Percentiles rank a stretch among this genome's conserved stretches.
Evolutionary conservation across 2,113 vertebrate genomes (phyloP).

Genomic region (Rana temporaria): DNA sequence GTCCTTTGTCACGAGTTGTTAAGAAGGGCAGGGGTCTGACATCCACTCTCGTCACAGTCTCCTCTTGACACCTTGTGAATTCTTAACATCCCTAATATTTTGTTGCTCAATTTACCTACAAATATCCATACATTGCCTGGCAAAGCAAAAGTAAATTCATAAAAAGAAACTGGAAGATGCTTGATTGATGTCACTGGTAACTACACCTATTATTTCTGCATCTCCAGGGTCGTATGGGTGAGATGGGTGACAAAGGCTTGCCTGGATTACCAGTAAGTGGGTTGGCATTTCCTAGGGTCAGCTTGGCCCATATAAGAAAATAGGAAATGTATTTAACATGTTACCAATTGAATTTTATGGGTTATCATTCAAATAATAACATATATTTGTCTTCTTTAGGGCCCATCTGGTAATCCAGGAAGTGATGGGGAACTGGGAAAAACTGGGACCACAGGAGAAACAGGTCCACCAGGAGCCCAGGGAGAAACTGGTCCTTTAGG

Average conservation of each 20-base stretch:
- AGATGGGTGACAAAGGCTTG: constrained; percentile 77
- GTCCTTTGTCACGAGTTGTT: too few relatives aligned
- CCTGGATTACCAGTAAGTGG: constrained; percentile 78
- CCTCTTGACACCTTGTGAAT: too few relatives aligned
- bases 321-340: too few relatives aligned
- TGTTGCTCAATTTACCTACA: too few relatives aligned
- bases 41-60: too few relatives aligned
- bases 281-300: neutral
- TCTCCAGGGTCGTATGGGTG: constrained; percentile 80
- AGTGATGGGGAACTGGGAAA: constrained; percentile 72
- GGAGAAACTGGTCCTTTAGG: constrained; percentile 74
- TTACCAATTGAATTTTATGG: too few relatives aligned
- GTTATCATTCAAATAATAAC: neutral
- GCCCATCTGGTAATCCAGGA: constrained; percentile 73
- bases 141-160: too few relatives aligned
- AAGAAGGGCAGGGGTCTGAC: too few relatives aligned
- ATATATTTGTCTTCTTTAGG: constrained; percentile 66
- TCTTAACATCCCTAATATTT: too few relatives aligned
- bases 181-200: constrained; percentile 72
- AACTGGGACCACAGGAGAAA: constrained; percentile 74
- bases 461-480: constrained; percentile 68
- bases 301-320: neutral
- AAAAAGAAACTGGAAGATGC: too few relatives aligned
- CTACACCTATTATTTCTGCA: neutral
- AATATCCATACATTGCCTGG: too few relatives aligned